Evolutionary conservation across 2,797 vertebrate genomes (phyloP).

Genomic region (Sebastes matsubarae): DNA sequence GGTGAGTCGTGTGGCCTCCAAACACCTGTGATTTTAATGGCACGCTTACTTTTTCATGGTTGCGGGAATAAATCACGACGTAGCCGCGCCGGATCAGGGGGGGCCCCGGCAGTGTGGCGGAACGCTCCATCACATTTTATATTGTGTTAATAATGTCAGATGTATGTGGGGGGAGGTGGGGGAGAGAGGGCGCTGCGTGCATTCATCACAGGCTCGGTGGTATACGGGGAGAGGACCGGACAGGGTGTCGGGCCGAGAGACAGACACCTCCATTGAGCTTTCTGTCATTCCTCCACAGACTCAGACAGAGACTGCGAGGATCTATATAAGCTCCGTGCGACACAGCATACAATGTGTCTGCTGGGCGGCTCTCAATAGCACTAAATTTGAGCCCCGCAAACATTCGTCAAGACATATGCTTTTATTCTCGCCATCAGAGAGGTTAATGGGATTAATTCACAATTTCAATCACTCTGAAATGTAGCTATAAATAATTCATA

Average conservation of each 20-base stretch:
- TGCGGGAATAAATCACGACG: constrained; percentile 77
- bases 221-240: constrained; percentile 60
- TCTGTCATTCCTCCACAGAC: constrained; percentile 79
- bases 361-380: constrained; percentile 66
- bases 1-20: constrained; percentile 70
- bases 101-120: constrained; percentile 51
- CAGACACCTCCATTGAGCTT: constrained; percentile 79
- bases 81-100: constrained; percentile 46
- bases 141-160: constrained; percentile 83
- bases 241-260: constrained; percentile 71
- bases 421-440: constrained; percentile 75
- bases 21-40: constrained; percentile 84
- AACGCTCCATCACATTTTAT: constrained; percentile 82
- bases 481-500: constrained; percentile 77
- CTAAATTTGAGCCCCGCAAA: constrained; percentile 75
- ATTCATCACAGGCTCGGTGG: constrained; percentile 75
- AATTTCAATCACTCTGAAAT: constrained; percentile 73
- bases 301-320: constrained; percentile 71
- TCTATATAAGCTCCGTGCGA: constrained; percentile 80
- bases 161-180: constrained; percentile 60
- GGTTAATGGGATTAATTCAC: constrained; percentile 80
- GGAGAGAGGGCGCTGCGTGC: constrained; percentile 51
- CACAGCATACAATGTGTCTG: constrained; percentile 75
- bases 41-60: constrained; percentile 82
- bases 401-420: constrained; percentile 78